These are phyloP conservation scores for Gallirallus australis DNA, from an alignment of 2,797 vertebrate species.

Conservation along the genomic window DNA sequence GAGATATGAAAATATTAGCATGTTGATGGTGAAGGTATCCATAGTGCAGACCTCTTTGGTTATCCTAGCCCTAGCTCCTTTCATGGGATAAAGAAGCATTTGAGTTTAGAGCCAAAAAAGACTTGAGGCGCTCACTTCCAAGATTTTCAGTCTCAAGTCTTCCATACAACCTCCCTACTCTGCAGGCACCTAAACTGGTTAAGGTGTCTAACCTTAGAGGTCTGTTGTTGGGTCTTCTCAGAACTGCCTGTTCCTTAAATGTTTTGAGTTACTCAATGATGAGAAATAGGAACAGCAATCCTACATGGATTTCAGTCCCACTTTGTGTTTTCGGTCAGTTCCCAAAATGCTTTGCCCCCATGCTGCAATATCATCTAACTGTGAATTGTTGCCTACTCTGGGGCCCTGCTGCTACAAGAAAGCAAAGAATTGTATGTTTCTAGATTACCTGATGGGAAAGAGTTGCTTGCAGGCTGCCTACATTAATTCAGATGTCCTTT, in stretches of 20 bases:
- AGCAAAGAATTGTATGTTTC: not conserved
- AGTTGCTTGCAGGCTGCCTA: not conserved
- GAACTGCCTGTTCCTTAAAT: not conserved
- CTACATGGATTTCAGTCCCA: not conserved
- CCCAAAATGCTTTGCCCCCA: not conserved
- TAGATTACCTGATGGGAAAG: not conserved
- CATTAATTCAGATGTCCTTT: not conserved
- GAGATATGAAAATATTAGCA: not conserved
- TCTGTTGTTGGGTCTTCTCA: not conserved
- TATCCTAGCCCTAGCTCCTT: not conserved
- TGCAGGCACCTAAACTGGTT: not conserved
- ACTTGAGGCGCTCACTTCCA: not conserved
- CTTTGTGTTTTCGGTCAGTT: not conserved
- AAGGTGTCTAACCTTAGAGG: not conserved
- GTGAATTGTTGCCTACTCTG: not conserved
- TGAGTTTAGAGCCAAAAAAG: not conserved
- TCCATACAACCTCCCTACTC: rapidly evolving
- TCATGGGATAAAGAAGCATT: not conserved
- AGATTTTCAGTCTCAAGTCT: not conserved
- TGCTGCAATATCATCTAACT: not conserved
- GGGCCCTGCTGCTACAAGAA: not conserved
- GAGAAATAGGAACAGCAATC: not conserved
- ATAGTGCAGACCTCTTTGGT: not conserved
- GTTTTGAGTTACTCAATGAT: rapidly evolving
- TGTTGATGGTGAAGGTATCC: not conserved